A percentile compares a stretch with the other conserved stretches of the same genome.
phyloP scores from a whole-genome alignment of 92 coral and sea anemone genomes.

The Zoanthus sansibaricus region DNA sequence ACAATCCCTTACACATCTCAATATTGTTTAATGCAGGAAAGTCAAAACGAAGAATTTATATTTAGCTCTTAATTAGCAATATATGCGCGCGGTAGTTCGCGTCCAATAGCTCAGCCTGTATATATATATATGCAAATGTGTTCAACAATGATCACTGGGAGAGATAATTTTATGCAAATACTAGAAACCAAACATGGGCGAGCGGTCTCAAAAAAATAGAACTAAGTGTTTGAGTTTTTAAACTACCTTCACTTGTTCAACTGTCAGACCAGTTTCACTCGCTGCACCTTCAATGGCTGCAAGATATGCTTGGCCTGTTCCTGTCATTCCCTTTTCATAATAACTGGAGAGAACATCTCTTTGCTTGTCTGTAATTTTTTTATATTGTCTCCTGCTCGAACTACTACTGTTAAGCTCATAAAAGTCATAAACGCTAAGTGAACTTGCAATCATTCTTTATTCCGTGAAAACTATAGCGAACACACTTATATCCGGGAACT shows the following conservation, averaged over 20 bases:
- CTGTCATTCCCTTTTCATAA: too few relatives aligned
- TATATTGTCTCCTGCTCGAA: too few relatives aligned
- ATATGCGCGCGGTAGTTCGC: neutral
- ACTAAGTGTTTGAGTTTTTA: too few relatives aligned
- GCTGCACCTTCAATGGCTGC: too few relatives aligned
- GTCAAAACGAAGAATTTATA: neutral
- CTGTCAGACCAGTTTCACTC: too few relatives aligned
- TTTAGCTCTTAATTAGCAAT: neutral
- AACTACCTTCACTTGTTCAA: too few relatives aligned
- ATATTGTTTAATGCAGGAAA: neutral
- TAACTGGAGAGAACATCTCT: too few relatives aligned
- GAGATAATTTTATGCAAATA: conserved; percentile 18
- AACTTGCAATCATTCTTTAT: conserved; percentile 6
- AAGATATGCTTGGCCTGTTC: too few relatives aligned
- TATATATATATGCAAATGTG: neutral
- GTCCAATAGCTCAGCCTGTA: conserved; percentile 2
- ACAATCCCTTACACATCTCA: conserved; percentile 2
- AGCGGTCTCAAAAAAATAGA: too few relatives aligned
- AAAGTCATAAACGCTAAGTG: neutral
- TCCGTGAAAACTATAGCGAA: conserved; percentile 2
- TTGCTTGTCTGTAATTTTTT: too few relatives aligned
- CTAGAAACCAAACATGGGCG: neutral
- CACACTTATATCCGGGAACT: neutral
- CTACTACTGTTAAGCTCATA: conserved; percentile 6
- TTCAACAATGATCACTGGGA: neutral